Conservation (phyloP, 2,113 vertebrate genomes). For the Calypte anna region DNA sequence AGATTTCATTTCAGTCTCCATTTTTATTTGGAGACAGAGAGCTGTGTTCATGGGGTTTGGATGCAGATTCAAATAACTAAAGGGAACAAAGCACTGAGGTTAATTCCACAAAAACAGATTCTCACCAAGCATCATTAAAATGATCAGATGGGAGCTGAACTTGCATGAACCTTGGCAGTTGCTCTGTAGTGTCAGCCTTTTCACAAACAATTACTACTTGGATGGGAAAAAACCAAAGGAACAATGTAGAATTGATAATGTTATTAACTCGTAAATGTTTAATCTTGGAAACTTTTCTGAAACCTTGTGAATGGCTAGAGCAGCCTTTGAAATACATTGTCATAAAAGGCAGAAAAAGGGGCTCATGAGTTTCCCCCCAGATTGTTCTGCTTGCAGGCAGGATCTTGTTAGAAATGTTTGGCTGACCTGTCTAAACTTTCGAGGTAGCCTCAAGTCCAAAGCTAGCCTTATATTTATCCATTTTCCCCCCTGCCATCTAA, state of each 20-base stretch:
- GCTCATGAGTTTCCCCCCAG: not conserved
- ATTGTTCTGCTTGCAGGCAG: slow-evolving; percentile 42
- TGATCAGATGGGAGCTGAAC: slow-evolving; percentile 42
- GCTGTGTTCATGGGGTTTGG: not conserved
- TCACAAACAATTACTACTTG: slow-evolving; percentile 24
- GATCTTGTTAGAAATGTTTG: slow-evolving; percentile 1
- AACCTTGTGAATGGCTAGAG: not conserved
- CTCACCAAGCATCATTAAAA: slow-evolving; percentile 34
- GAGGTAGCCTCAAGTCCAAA: slow-evolving; percentile 49
- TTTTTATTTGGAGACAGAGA: not conserved
- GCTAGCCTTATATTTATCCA: not conserved
- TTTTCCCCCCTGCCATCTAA: not conserved
- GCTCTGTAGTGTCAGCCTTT: slow-evolving; percentile 26
- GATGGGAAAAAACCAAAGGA: not conserved
- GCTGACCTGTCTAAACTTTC: slow-evolving; percentile 22
- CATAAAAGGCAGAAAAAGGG: not conserved
- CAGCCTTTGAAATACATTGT: not conserved
- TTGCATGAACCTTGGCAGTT: slow-evolving; percentile 28
- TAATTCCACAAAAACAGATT: slow-evolving; percentile 35
- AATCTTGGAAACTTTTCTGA: slow-evolving; percentile 15
- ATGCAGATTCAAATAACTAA: not conserved
- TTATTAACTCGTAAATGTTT: slow-evolving; percentile 36
- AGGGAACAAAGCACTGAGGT: slow-evolving; percentile 21
- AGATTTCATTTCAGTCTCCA: not conserved
- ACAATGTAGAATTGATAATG: slow-evolving; percentile 12